Conservation (phyloP, 2,113 vertebrate species). For the Cyanoliseus patagonus region DNA sequence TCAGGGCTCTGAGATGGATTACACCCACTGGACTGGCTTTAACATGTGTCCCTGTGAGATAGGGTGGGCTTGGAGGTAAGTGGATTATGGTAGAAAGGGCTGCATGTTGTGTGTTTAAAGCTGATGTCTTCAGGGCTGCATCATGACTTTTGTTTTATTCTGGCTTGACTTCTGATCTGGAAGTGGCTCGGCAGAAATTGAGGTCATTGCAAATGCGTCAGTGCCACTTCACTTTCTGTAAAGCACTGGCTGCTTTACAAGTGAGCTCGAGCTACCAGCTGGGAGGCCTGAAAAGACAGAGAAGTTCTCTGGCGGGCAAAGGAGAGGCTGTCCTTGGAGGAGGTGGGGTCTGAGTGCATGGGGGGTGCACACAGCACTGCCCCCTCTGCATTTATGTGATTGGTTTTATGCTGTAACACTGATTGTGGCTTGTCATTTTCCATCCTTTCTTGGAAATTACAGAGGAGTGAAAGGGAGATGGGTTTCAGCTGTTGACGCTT, state of each 20-base stretch:
- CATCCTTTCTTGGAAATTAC: conserved; percentile 18
- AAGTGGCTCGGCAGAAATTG: neutral
- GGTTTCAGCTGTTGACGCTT: neutral
- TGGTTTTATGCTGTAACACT: neutral
- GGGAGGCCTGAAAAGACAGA: neutral
- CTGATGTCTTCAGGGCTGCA: neutral
- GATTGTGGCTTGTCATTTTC: conserved; percentile 17
- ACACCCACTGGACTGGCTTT: neutral
- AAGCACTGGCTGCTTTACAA: neutral
- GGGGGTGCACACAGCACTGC: neutral
- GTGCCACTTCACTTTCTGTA: neutral
- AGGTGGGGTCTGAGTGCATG: rapidly evolving
- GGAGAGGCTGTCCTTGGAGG: neutral
- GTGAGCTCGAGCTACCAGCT: neutral
- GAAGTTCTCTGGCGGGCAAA: neutral
- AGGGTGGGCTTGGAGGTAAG: neutral
- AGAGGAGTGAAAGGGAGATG: conserved; percentile 23
- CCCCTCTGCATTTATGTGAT: rapidly evolving
- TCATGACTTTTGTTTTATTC: neutral
- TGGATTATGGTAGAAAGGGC: neutral
- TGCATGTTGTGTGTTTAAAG: rapidly evolving
- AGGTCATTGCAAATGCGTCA: neutral
- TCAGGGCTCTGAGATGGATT: neutral
- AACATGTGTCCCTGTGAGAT: neutral
- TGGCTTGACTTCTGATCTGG: neutral